A percentile compares a stretch with the other conserved stretches of the same genome.
Evolutionary conservation across 2,888 invertebrate species (phyloP).

Genomic region (Lottia gigantea): DNA sequence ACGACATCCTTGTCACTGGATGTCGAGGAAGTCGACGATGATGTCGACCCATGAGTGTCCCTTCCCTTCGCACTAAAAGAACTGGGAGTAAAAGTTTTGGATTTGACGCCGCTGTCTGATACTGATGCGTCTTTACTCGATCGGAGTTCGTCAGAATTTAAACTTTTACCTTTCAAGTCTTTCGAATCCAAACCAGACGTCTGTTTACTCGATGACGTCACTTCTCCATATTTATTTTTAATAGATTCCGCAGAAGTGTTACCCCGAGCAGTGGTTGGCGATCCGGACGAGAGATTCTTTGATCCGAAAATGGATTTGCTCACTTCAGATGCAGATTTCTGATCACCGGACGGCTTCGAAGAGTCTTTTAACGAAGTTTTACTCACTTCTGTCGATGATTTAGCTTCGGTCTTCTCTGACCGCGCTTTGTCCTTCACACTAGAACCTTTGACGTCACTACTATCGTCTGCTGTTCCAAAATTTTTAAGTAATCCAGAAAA

Average conservation of each 20-base stretch:
- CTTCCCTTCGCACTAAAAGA: conserved; percentile 12
- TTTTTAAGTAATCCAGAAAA: background rate
- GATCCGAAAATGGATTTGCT: background rate
- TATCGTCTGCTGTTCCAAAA: conserved; percentile 3
- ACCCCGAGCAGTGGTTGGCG: background rate
- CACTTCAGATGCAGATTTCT: background rate
- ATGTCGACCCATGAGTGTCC: conserved; percentile 12
- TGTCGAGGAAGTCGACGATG: conserved; percentile 10
- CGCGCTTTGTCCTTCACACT: conserved; percentile 6
- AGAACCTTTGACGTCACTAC: background rate
- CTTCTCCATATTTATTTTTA: background rate
- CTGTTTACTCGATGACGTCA: conserved; percentile 2
- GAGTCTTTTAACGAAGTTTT: background rate
- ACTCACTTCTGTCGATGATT: conserved; percentile 1
- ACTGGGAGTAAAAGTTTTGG: background rate
- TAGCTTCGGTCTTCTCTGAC: conserved; percentile 20
- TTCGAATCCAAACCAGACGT: background rate
- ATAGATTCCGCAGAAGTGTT: background rate
- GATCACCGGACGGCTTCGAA: background rate
- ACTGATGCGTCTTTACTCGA: background rate
- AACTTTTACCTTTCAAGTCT: background rate
- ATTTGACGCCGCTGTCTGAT: background rate
- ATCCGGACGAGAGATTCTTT: background rate
- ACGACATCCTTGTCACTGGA: conserved; percentile 6
- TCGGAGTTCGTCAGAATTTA: background rate